Base-by-base conservation (phyloP, 2,113 vertebrate genomes). In the Axis porcinus region DNA sequence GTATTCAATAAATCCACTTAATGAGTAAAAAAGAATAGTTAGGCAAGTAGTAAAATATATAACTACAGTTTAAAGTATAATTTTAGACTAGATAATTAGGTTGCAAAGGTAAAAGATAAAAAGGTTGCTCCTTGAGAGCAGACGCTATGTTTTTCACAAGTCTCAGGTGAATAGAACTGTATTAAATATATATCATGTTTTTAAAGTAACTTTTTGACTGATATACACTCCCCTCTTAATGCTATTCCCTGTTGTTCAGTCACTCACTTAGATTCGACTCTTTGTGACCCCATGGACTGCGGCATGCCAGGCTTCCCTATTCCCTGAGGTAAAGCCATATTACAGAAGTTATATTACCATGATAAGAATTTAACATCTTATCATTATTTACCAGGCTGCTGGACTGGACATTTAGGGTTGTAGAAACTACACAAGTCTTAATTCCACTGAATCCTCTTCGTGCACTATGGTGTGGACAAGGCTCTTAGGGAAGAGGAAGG, bases 341-440 rank as follows among this genome's bases (percentile, higher is more conserved):
- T 89, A 88, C 15, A 67, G 52, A 97, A 96, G 74, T 67, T 55
- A 40, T 25, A 40, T 74, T 25, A 40, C n/a, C 67, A 40, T 74
- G 67, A 40, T 74, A 74, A 40, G 67, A 96, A 45, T 89, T 57
- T 55, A 92, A 92, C 55, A 17, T n/a, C 89, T 94, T 82, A 40
- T 85, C 85, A 60, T 82, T 94, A 90, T 94, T 97, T 97, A 76
- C 54, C 60, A 95, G 85, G 47, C 58, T 54, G 28, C 58, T 19
- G 74, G 25, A 28, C 45, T 90, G 11, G 88, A 62, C 28, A 95
- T 91, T 92, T 67, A 55, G 54, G 43, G 55, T 28, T 95, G 81
- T 94, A 70, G 78, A 96, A 97, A 74, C 19, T 28, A 74, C 50
- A 86, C 64, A 62, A 52, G 79, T 96, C 60, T 94, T 94, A 95